Conservation (phyloP, 2,797 vertebrate genomes). For the Oreortyx pictus region DNA sequence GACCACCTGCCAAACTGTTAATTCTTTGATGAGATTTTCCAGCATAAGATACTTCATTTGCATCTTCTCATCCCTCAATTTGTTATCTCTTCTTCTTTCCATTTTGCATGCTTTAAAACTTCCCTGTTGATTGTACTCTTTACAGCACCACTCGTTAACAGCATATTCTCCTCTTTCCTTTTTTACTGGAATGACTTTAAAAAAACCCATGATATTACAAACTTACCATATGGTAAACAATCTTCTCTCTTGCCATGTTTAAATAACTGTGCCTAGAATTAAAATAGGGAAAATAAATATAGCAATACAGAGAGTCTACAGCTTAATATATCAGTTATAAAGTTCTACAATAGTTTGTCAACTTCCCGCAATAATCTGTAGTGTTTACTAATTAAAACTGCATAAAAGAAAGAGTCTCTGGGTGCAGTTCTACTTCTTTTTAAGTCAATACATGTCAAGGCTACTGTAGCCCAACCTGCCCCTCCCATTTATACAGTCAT, state of each 20-base stretch:
- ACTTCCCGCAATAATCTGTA: background rate
- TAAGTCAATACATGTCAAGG: background rate
- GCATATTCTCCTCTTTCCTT: background rate
- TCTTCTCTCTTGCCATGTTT: conserved; percentile 97
- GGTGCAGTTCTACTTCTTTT: background rate
- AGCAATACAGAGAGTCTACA: conserved; percentile 3
- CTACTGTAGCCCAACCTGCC: background rate
- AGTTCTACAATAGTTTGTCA: background rate
- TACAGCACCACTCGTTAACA: background rate
- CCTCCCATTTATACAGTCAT: background rate
- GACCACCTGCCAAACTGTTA: background rate
- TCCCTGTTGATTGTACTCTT: background rate
- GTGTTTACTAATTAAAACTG: background rate
- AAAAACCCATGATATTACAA: background rate
- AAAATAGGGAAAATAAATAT: conserved; percentile 27
- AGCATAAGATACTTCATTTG: background rate
- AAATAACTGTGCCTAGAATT: conserved; percentile 91
- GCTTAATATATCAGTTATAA: background rate
- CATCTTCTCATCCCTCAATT: background rate
- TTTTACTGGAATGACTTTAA: background rate
- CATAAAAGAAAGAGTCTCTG: background rate
- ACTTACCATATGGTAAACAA: conserved; percentile 91
- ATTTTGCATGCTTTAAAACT: background rate
- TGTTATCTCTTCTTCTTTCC: background rate
- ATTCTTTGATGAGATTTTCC: background rate